Evolutionary conservation across 1,140 invertebrate species (phyloP).

Genomic region (Drosophila mojavensis): DNA sequence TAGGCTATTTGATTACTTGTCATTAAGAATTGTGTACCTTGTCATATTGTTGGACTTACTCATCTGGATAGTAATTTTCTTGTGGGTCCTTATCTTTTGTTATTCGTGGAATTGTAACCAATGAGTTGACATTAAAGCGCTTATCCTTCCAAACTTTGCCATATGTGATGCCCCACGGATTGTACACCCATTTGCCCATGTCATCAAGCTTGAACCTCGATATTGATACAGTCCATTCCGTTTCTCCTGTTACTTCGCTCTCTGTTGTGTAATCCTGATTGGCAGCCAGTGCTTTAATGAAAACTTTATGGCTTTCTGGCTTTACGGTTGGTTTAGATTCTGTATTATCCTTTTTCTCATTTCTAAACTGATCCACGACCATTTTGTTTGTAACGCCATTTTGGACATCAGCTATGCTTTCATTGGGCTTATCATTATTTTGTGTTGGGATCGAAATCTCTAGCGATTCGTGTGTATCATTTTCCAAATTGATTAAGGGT

Average conservation of each 20-base stretch:
- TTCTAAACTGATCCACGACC: too few relatives aligned
- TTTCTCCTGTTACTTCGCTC: too few relatives aligned
- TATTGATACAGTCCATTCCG: constrained; percentile 22
- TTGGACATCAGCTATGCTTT: not conserved
- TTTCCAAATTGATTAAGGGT: not conserved
- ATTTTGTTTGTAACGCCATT: not conserved
- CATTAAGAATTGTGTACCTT: too few relatives aligned
- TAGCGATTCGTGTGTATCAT: not conserved
- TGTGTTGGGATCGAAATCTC: not conserved
- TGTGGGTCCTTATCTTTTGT: accelerated
- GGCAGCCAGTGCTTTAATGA: too few relatives aligned
- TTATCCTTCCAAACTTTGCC: constrained; percentile 25
- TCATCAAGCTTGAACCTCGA: not conserved
- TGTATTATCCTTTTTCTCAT: not conserved
- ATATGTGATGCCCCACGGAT: constrained; percentile 30
- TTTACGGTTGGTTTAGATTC: not conserved
- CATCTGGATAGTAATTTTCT: not conserved
- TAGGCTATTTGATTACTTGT: not conserved
- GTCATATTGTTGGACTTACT: not conserved
- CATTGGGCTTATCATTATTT: not conserved
- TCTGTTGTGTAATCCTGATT: too few relatives aligned
- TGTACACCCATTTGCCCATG: constrained; percentile 32
- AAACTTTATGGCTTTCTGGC: too few relatives aligned
- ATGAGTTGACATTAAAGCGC: not conserved
- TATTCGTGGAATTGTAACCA: not conserved